phyloP scores from a whole-genome alignment of 2,888 invertebrate species.

The Acanthoscelides obtectus region DNA sequence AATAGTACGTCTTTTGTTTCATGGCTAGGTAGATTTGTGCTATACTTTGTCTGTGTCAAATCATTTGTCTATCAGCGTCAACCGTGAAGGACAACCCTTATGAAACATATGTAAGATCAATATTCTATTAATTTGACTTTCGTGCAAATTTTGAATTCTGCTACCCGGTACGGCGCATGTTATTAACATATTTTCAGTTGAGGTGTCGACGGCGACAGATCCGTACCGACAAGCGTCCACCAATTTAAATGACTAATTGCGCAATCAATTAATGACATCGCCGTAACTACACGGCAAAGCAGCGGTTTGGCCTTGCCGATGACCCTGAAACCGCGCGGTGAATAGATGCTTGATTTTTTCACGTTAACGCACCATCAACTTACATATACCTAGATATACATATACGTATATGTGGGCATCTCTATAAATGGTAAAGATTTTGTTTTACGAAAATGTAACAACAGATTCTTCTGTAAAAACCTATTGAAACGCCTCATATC shows the following conservation, averaged over 20 bases:
- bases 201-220: neutral
- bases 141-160: no score
- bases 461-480: neutral
- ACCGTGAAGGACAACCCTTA: no score
- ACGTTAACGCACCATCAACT: neutral
- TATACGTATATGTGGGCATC: neutral
- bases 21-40: no score
- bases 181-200: neutral
- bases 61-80: no score
- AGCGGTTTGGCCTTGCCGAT: neutral
- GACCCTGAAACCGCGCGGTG: neutral
- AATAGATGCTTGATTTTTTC: neutral
- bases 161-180: neutral
- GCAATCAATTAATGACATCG: neutral
- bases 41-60: no score
- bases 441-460: no score
- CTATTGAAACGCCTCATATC: no score
- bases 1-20: no score
- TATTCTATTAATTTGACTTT: no score
- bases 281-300: no score
- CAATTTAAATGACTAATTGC: neutral
- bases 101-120: no score
- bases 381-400: neutral
- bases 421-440: no score
- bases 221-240: neutral